Percentiles rank a stretch among this genome's conserved stretches.
Conservation (phyloP, 2,113 vertebrate species). For the Mormoops blainvillei region DNA sequence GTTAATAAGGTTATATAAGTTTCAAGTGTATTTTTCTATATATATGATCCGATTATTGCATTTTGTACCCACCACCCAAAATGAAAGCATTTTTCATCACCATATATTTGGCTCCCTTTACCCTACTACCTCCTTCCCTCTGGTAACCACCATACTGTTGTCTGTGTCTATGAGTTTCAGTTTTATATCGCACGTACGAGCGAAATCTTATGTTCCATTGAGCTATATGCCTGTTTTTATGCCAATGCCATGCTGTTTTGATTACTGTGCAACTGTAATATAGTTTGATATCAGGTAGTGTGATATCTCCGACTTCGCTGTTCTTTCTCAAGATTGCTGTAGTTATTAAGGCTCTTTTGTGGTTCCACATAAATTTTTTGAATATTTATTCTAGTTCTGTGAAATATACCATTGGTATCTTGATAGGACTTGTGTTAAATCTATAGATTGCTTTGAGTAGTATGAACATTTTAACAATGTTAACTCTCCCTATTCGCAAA, state of each 20-base stretch:
- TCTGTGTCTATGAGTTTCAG: neutral
- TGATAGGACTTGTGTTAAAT: neutral
- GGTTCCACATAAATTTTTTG: neutral
- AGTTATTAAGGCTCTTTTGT: too few relatives aligned
- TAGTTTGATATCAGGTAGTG: neutral
- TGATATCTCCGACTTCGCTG: neutral
- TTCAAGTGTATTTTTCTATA: too few relatives aligned
- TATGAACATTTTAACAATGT: neutral
- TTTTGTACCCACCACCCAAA: neutral
- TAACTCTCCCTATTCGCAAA: neutral
- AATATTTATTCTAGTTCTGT: neutral
- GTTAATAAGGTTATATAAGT: too few relatives aligned
- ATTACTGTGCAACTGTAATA: neutral
- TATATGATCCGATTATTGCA: neutral
- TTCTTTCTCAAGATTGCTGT: neutral
- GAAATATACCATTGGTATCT: neutral
- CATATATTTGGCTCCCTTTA: neutral
- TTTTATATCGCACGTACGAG: neutral
- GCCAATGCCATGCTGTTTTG: neutral
- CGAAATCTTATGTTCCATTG: neutral
- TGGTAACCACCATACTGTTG: neutral
- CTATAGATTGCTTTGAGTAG: neutral
- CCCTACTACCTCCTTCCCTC: neutral
- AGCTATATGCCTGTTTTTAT: neutral
- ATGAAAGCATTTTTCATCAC: neutral